These are phyloP conservation scores for Himalopsyche japonica DNA, from an alignment of 2,888 invertebrate genomes.

Conservation along the genomic window DNA sequence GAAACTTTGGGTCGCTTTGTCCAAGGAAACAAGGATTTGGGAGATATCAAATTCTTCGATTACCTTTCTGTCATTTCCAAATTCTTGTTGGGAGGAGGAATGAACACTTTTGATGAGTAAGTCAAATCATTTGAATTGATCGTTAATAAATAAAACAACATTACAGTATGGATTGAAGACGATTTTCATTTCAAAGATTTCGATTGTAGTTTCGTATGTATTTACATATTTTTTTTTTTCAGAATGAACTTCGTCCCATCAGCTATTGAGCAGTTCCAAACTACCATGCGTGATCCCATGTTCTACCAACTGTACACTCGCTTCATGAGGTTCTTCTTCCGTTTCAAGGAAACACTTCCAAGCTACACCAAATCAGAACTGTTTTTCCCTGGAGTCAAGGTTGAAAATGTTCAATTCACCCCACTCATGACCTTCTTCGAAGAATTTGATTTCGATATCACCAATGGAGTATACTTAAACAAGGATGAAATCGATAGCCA, in stretches of 20 bases:
- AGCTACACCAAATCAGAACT: conserved; percentile 64
- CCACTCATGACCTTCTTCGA: conserved; percentile 69
- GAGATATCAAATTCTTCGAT: conserved; percentile 54
- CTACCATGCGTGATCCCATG: conserved; percentile 70
- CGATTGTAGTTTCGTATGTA: not conserved
- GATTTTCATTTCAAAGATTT: not conserved
- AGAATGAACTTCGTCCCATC: conserved; percentile 59
- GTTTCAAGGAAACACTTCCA: conserved; percentile 62
- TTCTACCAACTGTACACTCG: conserved; percentile 71
- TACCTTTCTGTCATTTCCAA: conserved; percentile 61
- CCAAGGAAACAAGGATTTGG: conserved; percentile 60
- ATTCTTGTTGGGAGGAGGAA: conserved; percentile 49
- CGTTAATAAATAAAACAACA: no score
- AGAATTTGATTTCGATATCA: conserved; percentile 64
- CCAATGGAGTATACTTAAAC: conserved; percentile 55
- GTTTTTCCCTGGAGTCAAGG: conserved; percentile 62
- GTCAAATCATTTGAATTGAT: no score
- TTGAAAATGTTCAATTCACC: conserved; percentile 64
- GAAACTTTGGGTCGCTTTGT: conserved; percentile 61
- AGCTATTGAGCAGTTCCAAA: conserved; percentile 65
- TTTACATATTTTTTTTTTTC: conserved; percentile 40
- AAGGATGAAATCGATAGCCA: conserved; percentile 49
- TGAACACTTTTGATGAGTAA: no score
- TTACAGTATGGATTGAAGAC: no score
- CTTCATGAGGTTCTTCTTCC: conserved; percentile 60